phyloP scores from a whole-genome alignment of 1,140 invertebrate species.

The Plectus sambesii region DNA sequence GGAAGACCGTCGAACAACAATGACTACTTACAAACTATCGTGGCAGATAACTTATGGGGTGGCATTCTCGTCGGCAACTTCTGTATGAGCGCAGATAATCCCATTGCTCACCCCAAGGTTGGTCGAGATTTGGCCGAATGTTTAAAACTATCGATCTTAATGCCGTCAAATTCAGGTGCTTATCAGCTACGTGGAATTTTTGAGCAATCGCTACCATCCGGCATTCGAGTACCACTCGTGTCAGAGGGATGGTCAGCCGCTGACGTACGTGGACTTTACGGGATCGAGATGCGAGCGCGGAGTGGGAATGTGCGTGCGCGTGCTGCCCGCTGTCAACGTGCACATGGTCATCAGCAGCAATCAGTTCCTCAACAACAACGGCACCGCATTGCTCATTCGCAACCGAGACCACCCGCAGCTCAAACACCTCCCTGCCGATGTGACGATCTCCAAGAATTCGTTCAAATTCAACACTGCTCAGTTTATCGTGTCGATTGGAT shows the following conservation, averaged over 20 bases:
- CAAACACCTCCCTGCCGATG: conserved; percentile 51
- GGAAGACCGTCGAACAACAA: conserved; percentile 42
- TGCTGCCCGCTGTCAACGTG: conserved; percentile 72
- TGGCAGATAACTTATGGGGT: conserved; percentile 47
- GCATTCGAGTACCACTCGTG: conserved; percentile 39
- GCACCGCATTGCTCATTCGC: conserved; percentile 46
- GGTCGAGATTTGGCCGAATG: conserved; percentile 56
- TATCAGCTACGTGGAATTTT: conserved; percentile 42
- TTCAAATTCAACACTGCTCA: conserved; percentile 43
- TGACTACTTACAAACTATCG: conserved; percentile 38
- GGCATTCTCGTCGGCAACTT: conserved; percentile 63
- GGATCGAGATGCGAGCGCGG: conserved; percentile 23
- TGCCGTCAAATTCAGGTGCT: conserved; percentile 17
- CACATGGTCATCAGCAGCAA: conserved; percentile 62
- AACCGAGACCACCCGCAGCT: conserved; percentile 46
- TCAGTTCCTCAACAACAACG: conserved; percentile 73
- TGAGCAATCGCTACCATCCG: conserved; percentile 39
- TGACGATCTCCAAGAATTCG: conserved; percentile 38
- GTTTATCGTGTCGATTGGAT: conserved; percentile 43
- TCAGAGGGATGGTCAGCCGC: conserved; percentile 14
- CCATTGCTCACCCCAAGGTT: conserved; percentile 62
- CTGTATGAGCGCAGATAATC: conserved; percentile 68
- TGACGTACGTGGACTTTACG: conserved; percentile 32
- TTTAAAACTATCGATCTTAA: conserved; percentile 55
- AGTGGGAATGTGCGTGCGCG: conserved; percentile 42